Evolutionary conservation across 1,140 invertebrate species (phyloP), one percentile per base, ranked within the genome.

Genomic region (Acromyrmex heyeri): DNA sequence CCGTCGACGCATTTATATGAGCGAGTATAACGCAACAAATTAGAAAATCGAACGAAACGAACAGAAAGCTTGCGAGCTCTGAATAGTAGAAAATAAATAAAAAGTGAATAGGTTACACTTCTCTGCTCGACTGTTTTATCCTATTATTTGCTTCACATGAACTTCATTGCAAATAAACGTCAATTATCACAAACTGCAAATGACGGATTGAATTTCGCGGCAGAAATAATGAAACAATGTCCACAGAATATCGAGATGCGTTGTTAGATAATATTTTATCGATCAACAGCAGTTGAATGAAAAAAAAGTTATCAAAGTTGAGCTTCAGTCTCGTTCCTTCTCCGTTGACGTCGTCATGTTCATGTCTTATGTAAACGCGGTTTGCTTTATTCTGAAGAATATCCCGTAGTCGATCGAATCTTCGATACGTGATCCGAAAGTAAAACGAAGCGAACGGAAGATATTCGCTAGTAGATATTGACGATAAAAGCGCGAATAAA

Each of bases 311-410:
- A 48, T 82, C 24, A 62, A 18, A 61, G 34, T 59, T 16, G n/a
- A 73, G 53, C 69, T 61, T 38, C 79, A 34, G 73, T 44, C 38
- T 83, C 69, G 18, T 83, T 83, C 50, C 69, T 73, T 73, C 48
- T 81, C 69, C 38, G 53, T 83, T 62, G 67, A 82, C 55, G 67
- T 81, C 55, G 77, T 82, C 78, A 72, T 73, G 67, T 73, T 82
- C 79, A 30, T 73, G 55, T 73, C 67, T 73, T 82, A 75, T 83
- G 79, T 73, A 83, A 83, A 83, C 69, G 79, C n/a, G 69, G 55
- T 38, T 83, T 61, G 69, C 79, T 83, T 73, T 75, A 73, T 83
- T 73, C 38, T 34, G 10, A 7, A 61, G 55, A 83, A 73, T 73
- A 61, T 73, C 55, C 55, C 38, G 24, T 73, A 61, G 24, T 61